Evolutionary conservation across 2,113 vertebrate genomes (phyloP), one percentile per base, ranked within the genome.

Genomic region (Antidorcas marsupialis): DNA sequence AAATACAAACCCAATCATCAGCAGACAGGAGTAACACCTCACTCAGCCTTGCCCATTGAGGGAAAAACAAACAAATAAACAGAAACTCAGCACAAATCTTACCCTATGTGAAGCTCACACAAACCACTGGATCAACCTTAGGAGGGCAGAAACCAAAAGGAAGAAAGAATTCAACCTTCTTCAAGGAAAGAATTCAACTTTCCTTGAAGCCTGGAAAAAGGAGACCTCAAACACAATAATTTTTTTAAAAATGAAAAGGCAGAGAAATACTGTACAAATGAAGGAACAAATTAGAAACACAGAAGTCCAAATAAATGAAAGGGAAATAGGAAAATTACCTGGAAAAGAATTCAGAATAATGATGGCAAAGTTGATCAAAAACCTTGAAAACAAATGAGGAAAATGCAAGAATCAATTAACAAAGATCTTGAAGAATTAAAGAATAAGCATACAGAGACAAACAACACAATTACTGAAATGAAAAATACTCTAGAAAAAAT

Each of bases 31-130:
- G 2, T 21, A 71, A 17, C 64, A 21, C n/a, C 9, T 71, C 64
- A 36, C n/a, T 36, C n/a, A 36, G 17, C n/a, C 17, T 71, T 71
- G 64, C n/a, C 64, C 17, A 71, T 21, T 0, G 0, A 8, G 33
- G 17, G 64, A 67, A 21, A 67, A 67, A 67, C 30, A n/a, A 67
- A 36, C 64, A 67, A 67, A 19, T 2, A 19, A 19, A 67, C 33
- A 36, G 36, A 67, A n/a, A 36, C 64, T 36, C 64, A 67, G 64
- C 64, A 67, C 4, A 67, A 67, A 67, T 67, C 33, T 67, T 9
- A 67, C 33, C 17, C 64, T 67, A 36, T 67, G 7, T 36, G 64
- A 67, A 19, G 17, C 33, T 67, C 64, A 67, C 33, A 36, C 64
- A 67, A 67, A 67, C 33, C 64, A 36, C n/a, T 67, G 8, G n/a